phyloP scores from a whole-genome alignment of 2,797 vertebrate species.

The Platalea minor region DNA sequence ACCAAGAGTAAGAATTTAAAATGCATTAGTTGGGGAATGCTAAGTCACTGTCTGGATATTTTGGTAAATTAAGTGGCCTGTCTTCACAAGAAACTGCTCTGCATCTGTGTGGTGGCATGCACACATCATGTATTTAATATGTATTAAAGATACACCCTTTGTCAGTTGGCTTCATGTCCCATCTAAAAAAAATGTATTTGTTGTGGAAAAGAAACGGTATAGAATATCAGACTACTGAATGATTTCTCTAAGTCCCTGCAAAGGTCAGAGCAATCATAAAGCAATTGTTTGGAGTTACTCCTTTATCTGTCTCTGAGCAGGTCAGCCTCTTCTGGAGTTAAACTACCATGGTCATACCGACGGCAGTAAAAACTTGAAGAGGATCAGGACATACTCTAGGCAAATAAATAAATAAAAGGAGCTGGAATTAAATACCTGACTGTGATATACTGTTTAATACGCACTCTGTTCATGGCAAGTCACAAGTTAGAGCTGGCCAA shows the following conservation, averaged over 20 bases:
- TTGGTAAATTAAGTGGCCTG: not conserved
- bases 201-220: not conserved
- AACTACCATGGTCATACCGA: not conserved
- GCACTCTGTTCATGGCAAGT: not conserved
- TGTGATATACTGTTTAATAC: not conserved
- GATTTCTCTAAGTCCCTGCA: not conserved
- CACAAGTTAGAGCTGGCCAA: not conserved
- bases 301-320: not conserved
- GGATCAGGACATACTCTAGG: not conserved
- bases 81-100: not conserved
- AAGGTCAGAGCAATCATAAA: not conserved
- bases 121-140: not conserved
- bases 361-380: not conserved
- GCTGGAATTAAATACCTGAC: not conserved
- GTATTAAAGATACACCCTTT: not conserved
- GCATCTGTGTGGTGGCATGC: not conserved
- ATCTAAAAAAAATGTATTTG: not conserved
- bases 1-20: not conserved
- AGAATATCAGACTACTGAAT: not conserved
- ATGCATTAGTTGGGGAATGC: not conserved
- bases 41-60: not conserved
- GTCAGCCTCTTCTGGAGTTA: not conserved
- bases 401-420: not conserved
- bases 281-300: not conserved
- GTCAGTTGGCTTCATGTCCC: not conserved